Percentiles rank a stretch among this genome's conserved stretches.
These are phyloP conservation scores for Hydrolagus colliei DNA, from an alignment of 2,797 vertebrate genomes.

Conservation along the genomic window DNA sequence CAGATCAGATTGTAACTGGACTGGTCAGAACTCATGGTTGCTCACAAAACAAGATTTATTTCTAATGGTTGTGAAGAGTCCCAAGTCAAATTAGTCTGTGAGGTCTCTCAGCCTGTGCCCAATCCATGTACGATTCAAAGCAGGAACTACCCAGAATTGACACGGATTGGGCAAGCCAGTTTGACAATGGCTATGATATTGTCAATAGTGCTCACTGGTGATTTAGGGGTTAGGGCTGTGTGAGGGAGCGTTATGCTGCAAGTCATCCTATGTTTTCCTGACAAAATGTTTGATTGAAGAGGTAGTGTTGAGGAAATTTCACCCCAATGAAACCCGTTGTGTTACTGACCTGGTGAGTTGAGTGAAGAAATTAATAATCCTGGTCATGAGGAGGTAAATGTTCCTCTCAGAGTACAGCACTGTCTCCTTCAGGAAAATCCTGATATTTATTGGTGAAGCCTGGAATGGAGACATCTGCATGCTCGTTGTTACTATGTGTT, in stretches of 20 bases:
- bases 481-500: not conserved
- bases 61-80: not conserved
- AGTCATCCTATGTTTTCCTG: not conserved
- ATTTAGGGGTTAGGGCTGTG: not conserved
- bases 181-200: too few species aligned
- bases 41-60: too few species aligned
- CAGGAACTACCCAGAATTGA: too few species aligned
- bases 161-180: too few species aligned
- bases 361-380: not conserved
- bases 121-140: not conserved
- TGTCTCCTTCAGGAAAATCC: too few species aligned
- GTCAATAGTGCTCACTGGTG: not conserved
- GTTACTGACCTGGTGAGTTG: not conserved
- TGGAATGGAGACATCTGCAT: too few species aligned
- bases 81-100: not conserved
- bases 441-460: too few species aligned
- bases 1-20: too few species aligned
- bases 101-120: not conserved
- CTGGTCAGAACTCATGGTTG: too few species aligned
- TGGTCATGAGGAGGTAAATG: not conserved
- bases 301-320: not conserved
- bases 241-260: not conserved
- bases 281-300: not conserved
- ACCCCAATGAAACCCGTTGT: not conserved
- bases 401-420: too few species aligned